Evolutionary conservation across 2,888 invertebrate genomes (phyloP).

Genomic region (Omphaloscelis lunosa): DNA sequence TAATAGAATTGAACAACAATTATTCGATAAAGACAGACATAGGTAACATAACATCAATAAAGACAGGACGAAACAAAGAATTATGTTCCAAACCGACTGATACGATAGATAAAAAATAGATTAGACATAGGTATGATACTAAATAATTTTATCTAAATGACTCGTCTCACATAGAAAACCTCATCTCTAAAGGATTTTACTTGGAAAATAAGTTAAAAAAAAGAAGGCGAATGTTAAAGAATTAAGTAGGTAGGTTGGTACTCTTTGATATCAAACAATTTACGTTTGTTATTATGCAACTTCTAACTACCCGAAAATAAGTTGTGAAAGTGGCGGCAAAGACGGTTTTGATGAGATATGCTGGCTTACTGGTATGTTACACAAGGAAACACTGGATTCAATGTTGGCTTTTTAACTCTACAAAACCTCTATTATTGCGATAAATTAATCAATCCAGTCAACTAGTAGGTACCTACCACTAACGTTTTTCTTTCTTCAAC

Average conservation of each 20-base stretch:
- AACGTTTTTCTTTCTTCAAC: background rate
- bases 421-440: background rate
- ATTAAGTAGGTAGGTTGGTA: conserved; percentile 1
- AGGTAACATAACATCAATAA: background rate
- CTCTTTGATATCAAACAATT: background rate
- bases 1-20: background rate
- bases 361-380: no score
- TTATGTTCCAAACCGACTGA: no score
- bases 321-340: background rate
- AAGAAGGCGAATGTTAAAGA: background rate
- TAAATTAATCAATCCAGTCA: background rate
- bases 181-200: background rate
- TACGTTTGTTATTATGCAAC: background rate
- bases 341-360: background rate
- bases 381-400: background rate
- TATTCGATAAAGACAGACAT: no score
- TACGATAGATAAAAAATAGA: background rate
- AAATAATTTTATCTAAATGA: conserved; percentile 7
- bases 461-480: background rate
- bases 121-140: background rate
- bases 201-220: conserved; percentile 1
- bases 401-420: no score
- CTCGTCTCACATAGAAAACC: background rate
- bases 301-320: background rate
- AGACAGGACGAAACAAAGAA: background rate